Evolutionary conservation across 1,140 invertebrate genomes (phyloP), one percentile per base, ranked within the genome.

Genomic region (Adelges cooleyi): DNA sequence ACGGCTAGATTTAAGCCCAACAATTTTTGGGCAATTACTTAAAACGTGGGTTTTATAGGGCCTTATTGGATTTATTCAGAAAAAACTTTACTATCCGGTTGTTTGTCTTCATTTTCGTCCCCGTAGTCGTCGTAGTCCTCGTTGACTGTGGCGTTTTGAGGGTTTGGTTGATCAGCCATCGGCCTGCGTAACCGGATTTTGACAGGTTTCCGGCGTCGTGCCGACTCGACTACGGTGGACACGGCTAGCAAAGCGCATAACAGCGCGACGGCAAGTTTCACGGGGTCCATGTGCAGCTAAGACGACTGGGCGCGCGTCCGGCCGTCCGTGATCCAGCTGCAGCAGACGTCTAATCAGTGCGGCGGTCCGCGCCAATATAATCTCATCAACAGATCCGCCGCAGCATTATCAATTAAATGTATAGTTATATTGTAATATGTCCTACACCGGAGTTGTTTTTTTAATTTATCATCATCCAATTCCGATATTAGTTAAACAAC

Each of bases 61-160:
- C n/a, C n/a, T n/a, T n/a, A n/a, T n/a, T n/a, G n/a, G n/a, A n/a
- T n/a, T n/a, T n/a, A n/a, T n/a, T n/a, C n/a, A n/a, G n/a, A n/a
- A n/a, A n/a, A n/a, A n/a, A 33, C 11, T 33, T 33, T 6, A 6
- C 11, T 33, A 33, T 11, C 29, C 29, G 29, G 11, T 6, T 33
- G 5, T 33, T 49, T 69, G 69, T 75, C 72, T 1, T 72, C 71
- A 65, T 76, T 74, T 25, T 68, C 65, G 0, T 71, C n/a, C n/a
- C n/a, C 72, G n/a, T 74, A 72, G 15, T 74, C 72, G 2, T 73
- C 72, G 25, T 72, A 29, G 1, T 67, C 65, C 46, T 49, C 62
- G 27, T n/a, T 52, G 0, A 50, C 8, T 15, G 65, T 27, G 46
- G 2, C 23, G 6, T n/a, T 15, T n/a, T 13, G 44, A 5, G 13